phyloP scores from a whole-genome alignment of 2,797 vertebrate genomes.

The Cirrhinus molitorella region DNA sequence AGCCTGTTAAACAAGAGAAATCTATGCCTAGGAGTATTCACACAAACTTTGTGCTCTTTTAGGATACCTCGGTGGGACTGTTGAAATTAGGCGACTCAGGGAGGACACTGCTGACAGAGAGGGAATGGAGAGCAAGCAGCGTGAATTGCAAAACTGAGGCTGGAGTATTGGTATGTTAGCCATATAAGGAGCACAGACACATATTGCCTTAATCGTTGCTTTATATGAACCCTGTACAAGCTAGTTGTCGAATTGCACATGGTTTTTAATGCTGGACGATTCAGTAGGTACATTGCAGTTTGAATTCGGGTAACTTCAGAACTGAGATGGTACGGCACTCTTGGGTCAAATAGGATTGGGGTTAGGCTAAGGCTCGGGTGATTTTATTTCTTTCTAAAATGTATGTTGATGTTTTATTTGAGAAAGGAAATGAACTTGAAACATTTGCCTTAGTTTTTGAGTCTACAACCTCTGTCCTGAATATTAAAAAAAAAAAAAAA shows the following conservation, averaged over 20 bases:
- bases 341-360: constrained; percentile 40
- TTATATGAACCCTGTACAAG: constrained; percentile 64
- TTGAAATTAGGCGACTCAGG: constrained; percentile 59
- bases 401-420: constrained; percentile 53
- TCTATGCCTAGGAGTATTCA: constrained; percentile 43
- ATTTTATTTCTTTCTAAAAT: constrained; percentile 41
- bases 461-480: constrained; percentile 53
- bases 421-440: constrained; percentile 66
- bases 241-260: constrained; percentile 51
- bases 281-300: constrained; percentile 49
- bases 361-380: constrained; percentile 46
- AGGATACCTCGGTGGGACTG: constrained; percentile 53
- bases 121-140: constrained; percentile 46
- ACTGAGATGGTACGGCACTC: constrained; percentile 16
- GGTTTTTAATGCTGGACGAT: constrained; percentile 52
- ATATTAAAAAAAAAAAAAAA: constrained; percentile 27
- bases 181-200: constrained; percentile 77
- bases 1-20: constrained; percentile 39
- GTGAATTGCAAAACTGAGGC: constrained; percentile 52
- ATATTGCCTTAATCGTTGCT: constrained; percentile 83
- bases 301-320: constrained; percentile 45
- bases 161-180: constrained; percentile 71
- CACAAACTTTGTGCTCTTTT: constrained; percentile 61
- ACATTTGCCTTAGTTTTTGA: constrained; percentile 62
- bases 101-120: constrained; percentile 50